Evolutionary conservation across 2,888 invertebrate species (phyloP), one percentile per base, ranked within the genome.

Genomic region (Boloria euphrosyne): DNA sequence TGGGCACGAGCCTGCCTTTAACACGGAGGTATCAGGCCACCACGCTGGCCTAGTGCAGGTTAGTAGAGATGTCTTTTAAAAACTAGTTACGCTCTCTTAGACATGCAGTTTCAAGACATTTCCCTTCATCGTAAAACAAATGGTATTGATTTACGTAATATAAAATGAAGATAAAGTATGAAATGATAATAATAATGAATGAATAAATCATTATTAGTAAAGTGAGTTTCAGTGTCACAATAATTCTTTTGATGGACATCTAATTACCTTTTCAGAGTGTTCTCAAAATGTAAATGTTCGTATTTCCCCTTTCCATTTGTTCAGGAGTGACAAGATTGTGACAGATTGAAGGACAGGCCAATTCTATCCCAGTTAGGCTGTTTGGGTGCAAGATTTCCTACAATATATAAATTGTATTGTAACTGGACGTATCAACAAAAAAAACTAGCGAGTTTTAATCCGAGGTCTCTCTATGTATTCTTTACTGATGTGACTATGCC

Each of bases 301-400:
- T 31, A 49, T 49, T 59, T 49, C 58, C 49, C 58, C 16, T 49
- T 59, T 59, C 31, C 49, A 59, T 59, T 59, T 49, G 49, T 59
- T 49, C 27, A 17, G 49, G 7, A 31, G 49, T 49, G 58, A 59
- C 58, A 59, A 31, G 47, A 17, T 17, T 14, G 49, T 59, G 58
- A 59, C 58, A 59, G 58, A 59, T 49, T 59, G 58, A 59, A 16
- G 27, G 58, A 59, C 49, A 47, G 47, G 6, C 49, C 44, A 22
- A 55, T 55, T 55, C 44, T 2, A 17, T 6, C 4, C 13, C 13
- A 18, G n/a, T 14, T 44, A 44, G 17, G 43, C 44, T 44, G 14
- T 18, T 17, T 14, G 5, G 13, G n/a, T 55, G 14, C 22, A 55
- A 44, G 44, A 22, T 31, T 16, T 31, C 31, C 16, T 10, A 43